phyloP scores from a whole-genome alignment of 2,113 vertebrate genomes.

The Hypanus sabinus region DNA sequence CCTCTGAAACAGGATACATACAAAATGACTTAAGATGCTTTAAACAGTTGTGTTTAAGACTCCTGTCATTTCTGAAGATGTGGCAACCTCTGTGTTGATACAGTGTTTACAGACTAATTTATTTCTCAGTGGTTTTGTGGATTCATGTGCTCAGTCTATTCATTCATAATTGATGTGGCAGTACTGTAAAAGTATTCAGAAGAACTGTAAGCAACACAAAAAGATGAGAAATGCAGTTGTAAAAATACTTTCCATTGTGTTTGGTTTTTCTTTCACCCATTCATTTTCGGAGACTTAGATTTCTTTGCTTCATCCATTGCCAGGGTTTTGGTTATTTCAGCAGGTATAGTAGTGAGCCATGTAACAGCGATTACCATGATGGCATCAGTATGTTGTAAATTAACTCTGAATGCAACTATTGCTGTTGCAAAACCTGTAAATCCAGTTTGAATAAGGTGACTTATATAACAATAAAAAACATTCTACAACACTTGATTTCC shows the following conservation, averaged over 20 bases:
- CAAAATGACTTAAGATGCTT: background rate
- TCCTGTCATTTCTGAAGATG: background rate
- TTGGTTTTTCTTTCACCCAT: background rate
- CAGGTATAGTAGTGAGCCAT: background rate
- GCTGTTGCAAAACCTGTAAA: background rate
- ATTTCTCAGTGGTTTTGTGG: background rate
- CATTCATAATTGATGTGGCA: background rate
- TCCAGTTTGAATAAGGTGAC: background rate
- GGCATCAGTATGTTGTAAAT: background rate
- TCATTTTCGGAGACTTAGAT: background rate
- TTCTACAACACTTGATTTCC: too few species aligned
- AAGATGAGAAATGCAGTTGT: background rate
- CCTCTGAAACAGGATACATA: background rate
- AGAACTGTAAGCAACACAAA: slow-evolving; percentile 2
- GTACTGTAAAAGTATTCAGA: background rate
- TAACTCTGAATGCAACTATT: background rate
- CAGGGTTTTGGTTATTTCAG: background rate
- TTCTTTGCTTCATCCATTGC: background rate
- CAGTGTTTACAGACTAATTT: background rate
- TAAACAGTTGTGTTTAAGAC: background rate
- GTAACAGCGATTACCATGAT: background rate
- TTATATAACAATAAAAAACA: background rate
- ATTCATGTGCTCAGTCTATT: background rate
- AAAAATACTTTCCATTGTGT: background rate
- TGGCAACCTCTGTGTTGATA: background rate